These are phyloP conservation scores for Enoplosus armatus DNA, from an alignment of 2,797 vertebrate genomes.

Conservation along the genomic window DNA sequence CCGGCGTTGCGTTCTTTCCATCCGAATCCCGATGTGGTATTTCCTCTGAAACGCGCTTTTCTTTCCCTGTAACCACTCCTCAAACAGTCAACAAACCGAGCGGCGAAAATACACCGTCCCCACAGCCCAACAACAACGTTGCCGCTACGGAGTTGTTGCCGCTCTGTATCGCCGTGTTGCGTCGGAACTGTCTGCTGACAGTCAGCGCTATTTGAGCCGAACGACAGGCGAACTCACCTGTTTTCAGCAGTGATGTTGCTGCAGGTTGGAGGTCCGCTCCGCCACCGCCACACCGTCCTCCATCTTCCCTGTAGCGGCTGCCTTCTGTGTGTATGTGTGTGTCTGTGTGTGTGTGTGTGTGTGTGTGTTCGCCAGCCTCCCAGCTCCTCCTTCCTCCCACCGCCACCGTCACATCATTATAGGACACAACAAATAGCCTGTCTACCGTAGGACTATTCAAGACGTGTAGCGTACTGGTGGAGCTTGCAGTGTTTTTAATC, in stretches of 20 bases:
- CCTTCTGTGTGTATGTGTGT: not conserved
- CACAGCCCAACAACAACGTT: not conserved
- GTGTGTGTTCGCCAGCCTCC: slow-evolving; percentile 16
- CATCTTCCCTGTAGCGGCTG: slow-evolving; percentile 63
- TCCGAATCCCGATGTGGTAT: slow-evolving; percentile 1
- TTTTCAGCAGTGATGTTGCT: slow-evolving; percentile 37
- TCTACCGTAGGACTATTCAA: not conserved
- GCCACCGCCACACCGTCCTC: slow-evolving; percentile 56
- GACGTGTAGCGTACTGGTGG: not conserved
- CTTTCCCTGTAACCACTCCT: slow-evolving; percentile 41
- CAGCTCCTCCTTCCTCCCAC: slow-evolving; percentile 38
- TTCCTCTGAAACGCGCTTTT: slow-evolving; percentile 15
- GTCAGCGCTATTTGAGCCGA: fast-evolving
- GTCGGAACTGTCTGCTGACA: not conserved
- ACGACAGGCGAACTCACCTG: slow-evolving; percentile 48
- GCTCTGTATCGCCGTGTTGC: not conserved
- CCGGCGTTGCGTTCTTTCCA: not conserved
- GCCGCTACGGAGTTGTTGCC: not conserved
- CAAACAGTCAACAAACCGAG: slow-evolving; percentile 32
- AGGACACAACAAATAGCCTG: slow-evolving; percentile 19
- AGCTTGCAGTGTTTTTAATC: not conserved
- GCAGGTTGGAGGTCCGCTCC: slow-evolving; percentile 51
- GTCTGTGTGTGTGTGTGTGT: slow-evolving; percentile 20
- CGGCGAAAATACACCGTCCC: not conserved
- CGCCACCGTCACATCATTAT: slow-evolving; percentile 30